Evolutionary conservation across 2,888 invertebrate genomes (phyloP).

Genomic region (Platycheirus albimanus): DNA sequence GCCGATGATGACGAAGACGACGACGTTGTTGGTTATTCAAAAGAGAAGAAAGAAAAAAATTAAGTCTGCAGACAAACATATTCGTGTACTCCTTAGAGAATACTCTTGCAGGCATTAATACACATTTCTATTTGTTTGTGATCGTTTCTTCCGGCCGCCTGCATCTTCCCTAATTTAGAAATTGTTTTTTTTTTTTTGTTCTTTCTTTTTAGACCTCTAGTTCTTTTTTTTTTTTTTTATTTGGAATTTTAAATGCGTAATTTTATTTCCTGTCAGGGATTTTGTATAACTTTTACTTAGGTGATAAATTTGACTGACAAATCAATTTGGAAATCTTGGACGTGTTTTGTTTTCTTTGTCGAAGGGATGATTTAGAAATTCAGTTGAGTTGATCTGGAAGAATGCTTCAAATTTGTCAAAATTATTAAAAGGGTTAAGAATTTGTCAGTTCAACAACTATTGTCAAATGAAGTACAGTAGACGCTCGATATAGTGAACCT

Average conservation of each 20-base stretch:
- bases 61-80: slow-evolving; percentile 43
- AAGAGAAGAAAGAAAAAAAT: slow-evolving; percentile 54
- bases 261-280: slow-evolving; percentile 69
- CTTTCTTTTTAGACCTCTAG: not conserved
- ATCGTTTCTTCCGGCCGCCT: slow-evolving; percentile 74
- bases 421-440: not conserved
- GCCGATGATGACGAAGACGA: too few species aligned
- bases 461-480: too few species aligned
- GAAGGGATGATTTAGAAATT: slow-evolving; percentile 9
- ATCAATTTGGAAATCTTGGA: slow-evolving; percentile 52
- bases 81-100: slow-evolving; percentile 63
- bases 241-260: slow-evolving; percentile 27
- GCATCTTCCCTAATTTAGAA: slow-evolving; percentile 69
- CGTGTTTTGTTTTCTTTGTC: not conserved
- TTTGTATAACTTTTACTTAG: slow-evolving; percentile 47
- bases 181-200: slow-evolving; percentile 41
- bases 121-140: slow-evolving; percentile 66
- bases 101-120: slow-evolving; percentile 58
- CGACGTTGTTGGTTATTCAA: slow-evolving; percentile 62
- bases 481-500: too few species aligned
- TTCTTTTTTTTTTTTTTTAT: not conserved
- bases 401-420: slow-evolving; percentile 36
- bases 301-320: slow-evolving; percentile 70
- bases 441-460: too few species aligned
- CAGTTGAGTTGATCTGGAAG: not conserved